Conservation (phyloP, 2,888 invertebrate genomes). For the Noctua comes region DNA sequence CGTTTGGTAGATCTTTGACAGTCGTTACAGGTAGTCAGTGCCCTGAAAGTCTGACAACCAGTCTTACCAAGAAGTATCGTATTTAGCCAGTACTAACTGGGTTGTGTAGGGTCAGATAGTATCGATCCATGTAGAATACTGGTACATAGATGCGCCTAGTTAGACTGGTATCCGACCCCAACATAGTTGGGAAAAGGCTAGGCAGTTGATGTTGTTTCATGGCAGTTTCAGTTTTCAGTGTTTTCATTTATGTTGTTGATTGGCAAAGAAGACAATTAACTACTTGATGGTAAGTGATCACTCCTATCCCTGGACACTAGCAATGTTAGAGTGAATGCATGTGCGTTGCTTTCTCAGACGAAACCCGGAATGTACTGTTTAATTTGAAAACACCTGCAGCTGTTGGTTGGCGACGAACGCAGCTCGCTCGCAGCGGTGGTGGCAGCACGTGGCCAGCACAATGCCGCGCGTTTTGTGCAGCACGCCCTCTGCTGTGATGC, state of each 20-base stretch:
- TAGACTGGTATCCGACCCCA: neutral
- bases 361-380: neutral
- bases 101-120: too few species aligned
- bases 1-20: neutral
- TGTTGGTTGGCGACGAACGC: constrained; percentile 89
- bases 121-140: too few species aligned
- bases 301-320: neutral
- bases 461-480: constrained; percentile 88
- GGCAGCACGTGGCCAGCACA: constrained; percentile 96
- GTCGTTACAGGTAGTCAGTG: neutral
- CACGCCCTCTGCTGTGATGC: constrained; percentile 88
- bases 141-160: neutral
- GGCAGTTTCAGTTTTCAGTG: neutral
- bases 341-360: neutral
- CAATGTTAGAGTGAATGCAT: neutral
- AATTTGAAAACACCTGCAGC: constrained; percentile 70
- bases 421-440: constrained; percentile 95
- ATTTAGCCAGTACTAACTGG: too few species aligned
- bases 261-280: neutral
- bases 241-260: neutral
- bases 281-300: neutral
- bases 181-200: neutral
- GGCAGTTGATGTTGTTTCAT: neutral
- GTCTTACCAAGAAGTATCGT: too few species aligned
- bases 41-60: too few species aligned